Evolutionary conservation across 2,113 vertebrate species (phyloP).

Genomic region (Oreotrochilus melanogaster): DNA sequence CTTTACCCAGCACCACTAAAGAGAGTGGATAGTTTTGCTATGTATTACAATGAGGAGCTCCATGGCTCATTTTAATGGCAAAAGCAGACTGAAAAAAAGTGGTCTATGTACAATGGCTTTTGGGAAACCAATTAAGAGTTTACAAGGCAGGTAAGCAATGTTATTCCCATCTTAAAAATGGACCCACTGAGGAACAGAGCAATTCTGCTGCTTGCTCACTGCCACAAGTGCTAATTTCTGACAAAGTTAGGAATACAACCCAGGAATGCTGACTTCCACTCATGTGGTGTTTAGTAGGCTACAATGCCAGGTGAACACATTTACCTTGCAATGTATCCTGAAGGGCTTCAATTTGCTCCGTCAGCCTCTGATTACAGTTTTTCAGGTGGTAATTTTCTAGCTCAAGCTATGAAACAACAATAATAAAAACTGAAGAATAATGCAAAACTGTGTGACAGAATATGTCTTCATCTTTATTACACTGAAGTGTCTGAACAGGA

Average conservation of each 20-base stretch:
- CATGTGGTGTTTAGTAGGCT: not conserved
- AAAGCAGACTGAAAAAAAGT: not conserved
- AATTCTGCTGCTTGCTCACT: not conserved
- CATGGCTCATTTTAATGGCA: not conserved
- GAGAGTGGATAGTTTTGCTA: not conserved
- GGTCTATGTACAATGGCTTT: fast-evolving
- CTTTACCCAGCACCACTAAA: not conserved
- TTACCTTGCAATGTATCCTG: conserved; percentile 89
- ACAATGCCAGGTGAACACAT: not conserved
- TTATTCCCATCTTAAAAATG: not conserved
- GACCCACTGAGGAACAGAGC: not conserved
- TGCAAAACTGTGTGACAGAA: not conserved
- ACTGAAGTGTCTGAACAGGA: not conserved
- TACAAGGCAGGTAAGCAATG: not conserved
- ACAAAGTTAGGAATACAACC: not conserved
- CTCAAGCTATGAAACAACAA: conserved; percentile 85
- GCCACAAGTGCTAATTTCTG: not conserved
- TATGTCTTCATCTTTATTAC: not conserved
- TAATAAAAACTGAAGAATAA: conserved; percentile 25
- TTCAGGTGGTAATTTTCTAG: conserved; percentile 91
- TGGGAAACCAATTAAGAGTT: not conserved
- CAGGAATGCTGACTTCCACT: not conserved
- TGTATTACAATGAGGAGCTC: not conserved
- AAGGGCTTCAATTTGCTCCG: conserved; percentile 85
- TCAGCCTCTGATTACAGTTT: conserved; percentile 84